A percentile compares a stretch with the other conserved stretches of the same genome.
These are phyloP conservation scores for Ictidomys tridecemlineatus DNA, from an alignment of 2,113 vertebrate genomes.

Conservation along the genomic window DNA sequence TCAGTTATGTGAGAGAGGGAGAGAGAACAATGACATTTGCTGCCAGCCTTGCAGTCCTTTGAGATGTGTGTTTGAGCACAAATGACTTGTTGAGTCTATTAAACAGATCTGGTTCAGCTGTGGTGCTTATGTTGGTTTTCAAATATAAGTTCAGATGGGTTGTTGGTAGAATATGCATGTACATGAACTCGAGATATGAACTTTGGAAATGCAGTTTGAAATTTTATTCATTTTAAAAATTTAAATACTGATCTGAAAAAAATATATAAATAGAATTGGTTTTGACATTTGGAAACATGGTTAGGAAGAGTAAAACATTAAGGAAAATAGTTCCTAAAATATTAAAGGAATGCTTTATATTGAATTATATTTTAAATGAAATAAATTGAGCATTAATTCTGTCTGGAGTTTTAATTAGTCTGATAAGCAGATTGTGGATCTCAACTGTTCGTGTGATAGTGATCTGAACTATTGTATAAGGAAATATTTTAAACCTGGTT, in stretches of 20 bases:
- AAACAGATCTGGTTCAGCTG: neutral
- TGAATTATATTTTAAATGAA: conserved; percentile 26
- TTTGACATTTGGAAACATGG: neutral
- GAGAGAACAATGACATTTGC: neutral
- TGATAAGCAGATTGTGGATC: neutral
- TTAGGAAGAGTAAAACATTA: neutral
- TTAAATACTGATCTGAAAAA: conserved; percentile 24
- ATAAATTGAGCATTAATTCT: neutral
- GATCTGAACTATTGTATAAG: neutral
- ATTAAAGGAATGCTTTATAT: neutral
- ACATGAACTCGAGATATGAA: neutral
- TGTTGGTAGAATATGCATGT: neutral
- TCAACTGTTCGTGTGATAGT: neutral
- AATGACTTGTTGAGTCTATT: neutral
- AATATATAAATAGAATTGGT: neutral
- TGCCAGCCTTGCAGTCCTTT: neutral
- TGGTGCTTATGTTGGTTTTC: neutral
- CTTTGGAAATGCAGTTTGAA: neutral
- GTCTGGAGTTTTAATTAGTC: neutral
- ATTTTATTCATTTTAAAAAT: neutral
- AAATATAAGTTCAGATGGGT: neutral
- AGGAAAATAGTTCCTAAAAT: neutral
- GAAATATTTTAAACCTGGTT: conserved; percentile 22
- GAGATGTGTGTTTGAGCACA: neutral
- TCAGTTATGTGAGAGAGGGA: neutral